Base-by-base conservation (phyloP, 2,797 vertebrate species). In the Megaceryle alcyon region DNA sequence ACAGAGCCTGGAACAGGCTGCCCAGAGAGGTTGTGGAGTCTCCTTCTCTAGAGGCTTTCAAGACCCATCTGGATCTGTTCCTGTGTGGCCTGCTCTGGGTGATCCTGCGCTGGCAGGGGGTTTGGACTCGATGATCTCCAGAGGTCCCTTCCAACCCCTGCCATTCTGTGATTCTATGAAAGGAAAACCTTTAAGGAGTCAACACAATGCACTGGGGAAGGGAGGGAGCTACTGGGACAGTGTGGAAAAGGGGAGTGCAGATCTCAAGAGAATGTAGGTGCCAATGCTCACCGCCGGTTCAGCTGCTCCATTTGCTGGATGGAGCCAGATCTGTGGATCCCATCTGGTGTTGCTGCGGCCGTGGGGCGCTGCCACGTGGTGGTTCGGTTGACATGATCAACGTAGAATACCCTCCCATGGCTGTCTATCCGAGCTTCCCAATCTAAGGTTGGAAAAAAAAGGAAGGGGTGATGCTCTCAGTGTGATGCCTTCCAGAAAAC, bases 381-480 rank as follows among this genome's bases (percentile, higher is more conserved):
- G 31, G 99, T 99, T 49, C 99, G 98, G 98, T 99, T 99, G 88
- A 99, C 98, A 0, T 99, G 99, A 95, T 99, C 99, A 91, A 99
- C 99, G 3, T 99, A 99, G 97, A 99, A 99, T 16, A 99, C 99
- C 85, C 99, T 98, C 57, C 99, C 99, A 0, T 99, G 99, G 97
- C 99, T 99, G 98, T 99, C 99, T 77, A 99, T 98, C 14, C 99
- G 98, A 90, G 99, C 99, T 97, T 99, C 99, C 99, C 99, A 99
- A 94, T 99, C 99, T 99, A 97, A 49, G 59, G 88, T 89, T 87
- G 89, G 91, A 95, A 83, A 86, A 91, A 49, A 96, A 96, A 93
- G 92, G 73, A 96, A 95, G 91, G 88, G 78, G 93, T 91, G 72
- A 88, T 46, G 80, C 69, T 29, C 53, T 97, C 89, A 96, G 63